Evolutionary conservation across 1,140 invertebrate species (phyloP).

Genomic region (Periplaneta americana): DNA sequence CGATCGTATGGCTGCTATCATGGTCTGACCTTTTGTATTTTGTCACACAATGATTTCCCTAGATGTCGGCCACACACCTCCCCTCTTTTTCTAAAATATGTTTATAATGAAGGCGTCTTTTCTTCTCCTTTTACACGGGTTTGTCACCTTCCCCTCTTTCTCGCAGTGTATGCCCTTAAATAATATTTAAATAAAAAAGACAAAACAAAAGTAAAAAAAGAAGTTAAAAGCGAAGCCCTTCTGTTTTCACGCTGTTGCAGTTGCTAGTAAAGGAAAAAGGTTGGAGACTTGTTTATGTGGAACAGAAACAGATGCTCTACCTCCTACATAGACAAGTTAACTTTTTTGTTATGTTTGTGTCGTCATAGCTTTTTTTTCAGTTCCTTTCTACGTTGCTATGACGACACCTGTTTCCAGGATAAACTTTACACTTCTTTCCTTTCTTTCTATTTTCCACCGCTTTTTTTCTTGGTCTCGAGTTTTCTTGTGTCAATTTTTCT

Average conservation of each 20-base stretch:
- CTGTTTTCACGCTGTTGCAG: not conserved
- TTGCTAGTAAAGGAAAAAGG: not conserved
- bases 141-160: not conserved
- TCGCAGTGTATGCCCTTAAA: not conserved
- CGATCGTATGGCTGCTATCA: no score
- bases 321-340: not conserved
- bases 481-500: not conserved
- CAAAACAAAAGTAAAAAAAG: not conserved
- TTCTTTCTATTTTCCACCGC: not conserved
- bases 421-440: not conserved
- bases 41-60: not conserved
- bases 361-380: not conserved
- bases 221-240: not conserved
- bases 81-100: not conserved
- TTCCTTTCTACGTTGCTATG: constrained; percentile 9
- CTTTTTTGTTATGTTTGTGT: not conserved
- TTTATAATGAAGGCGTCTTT: not conserved
- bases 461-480: not conserved
- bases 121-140: not conserved
- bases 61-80: not conserved
- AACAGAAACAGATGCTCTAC: not conserved
- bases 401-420: constrained; percentile 13
- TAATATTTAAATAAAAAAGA: not conserved
- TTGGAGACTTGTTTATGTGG: not conserved
- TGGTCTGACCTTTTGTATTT: not conserved